Percentiles rank a stretch among this genome's conserved stretches.
Conservation (phyloP, 1,140 invertebrate species). For the Drosophila repletoides region DNA sequence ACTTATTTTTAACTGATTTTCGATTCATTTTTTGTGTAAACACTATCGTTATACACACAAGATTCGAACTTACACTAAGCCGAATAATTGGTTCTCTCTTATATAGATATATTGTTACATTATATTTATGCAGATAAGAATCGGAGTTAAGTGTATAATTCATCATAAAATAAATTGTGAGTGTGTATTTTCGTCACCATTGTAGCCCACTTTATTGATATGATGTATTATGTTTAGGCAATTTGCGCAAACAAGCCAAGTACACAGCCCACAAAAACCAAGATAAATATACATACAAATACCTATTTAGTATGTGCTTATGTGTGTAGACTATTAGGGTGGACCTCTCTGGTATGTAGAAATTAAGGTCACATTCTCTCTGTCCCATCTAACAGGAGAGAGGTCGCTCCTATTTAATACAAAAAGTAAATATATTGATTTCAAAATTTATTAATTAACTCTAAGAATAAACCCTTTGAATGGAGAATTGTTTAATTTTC, state of each 20-base stretch:
- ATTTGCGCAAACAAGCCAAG: slow-evolving; percentile 25
- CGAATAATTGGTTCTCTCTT: slow-evolving; percentile 4
- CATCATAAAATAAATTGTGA: background rate
- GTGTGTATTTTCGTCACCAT: background rate
- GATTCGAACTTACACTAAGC: background rate
- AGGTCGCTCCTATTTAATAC: too few species aligned
- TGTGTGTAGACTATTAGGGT: too few species aligned
- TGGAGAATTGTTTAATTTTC: too few species aligned
- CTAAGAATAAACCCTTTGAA: too few species aligned
- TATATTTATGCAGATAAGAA: background rate
- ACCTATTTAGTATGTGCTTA: background rate
- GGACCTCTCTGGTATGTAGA: too few species aligned
- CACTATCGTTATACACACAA: too few species aligned
- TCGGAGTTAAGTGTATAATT: background rate
- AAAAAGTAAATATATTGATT: too few species aligned
- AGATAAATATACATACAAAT: slow-evolving; percentile 7
- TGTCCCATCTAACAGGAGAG: too few species aligned
- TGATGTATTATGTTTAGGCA: slow-evolving; percentile 28
- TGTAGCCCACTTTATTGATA: slow-evolving; percentile 16
- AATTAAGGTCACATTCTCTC: too few species aligned
- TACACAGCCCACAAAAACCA: slow-evolving; percentile 21
- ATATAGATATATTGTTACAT: background rate
- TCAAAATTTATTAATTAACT: too few species aligned
- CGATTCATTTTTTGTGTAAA: background rate
- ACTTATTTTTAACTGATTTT: too few species aligned